These are phyloP conservation scores for Rhynchotus rufescens DNA, from an alignment of 2,797 vertebrate genomes.

Conservation along the genomic window DNA sequence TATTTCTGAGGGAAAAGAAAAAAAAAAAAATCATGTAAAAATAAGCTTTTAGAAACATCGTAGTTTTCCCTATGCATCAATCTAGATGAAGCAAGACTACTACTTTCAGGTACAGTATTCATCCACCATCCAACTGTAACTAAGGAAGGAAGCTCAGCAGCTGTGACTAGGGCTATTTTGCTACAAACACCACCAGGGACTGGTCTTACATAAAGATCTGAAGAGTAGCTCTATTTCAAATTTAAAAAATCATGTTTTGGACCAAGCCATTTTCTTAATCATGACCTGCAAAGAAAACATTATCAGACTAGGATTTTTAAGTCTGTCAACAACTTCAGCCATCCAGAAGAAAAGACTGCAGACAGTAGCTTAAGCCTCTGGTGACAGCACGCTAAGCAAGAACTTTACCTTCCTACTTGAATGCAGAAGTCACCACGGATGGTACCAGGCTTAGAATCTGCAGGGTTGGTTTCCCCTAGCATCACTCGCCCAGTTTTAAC, in stretches of 20 bases:
- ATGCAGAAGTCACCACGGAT: conserved; percentile 96
- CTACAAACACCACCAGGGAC: neutral
- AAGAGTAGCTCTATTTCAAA: neutral
- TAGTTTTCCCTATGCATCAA: neutral
- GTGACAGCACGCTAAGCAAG: neutral
- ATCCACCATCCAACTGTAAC: neutral
- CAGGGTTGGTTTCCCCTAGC: conserved; percentile 93
- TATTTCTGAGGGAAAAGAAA: conserved; percentile 83
- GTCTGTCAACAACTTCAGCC: neutral
- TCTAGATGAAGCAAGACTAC: neutral
- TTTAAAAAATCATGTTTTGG: neutral
- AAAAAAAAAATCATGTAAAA: neutral
- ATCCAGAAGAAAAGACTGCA: neutral
- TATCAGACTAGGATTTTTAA: neutral
- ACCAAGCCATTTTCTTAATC: neutral
- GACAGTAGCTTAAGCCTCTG: fast-evolving
- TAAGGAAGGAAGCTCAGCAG: neutral
- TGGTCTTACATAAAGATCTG: conserved; percentile 24
- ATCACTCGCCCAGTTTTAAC: conserved; percentile 92
- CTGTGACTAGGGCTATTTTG: neutral
- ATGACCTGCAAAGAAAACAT: conserved; percentile 15
- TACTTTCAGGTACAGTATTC: fast-evolving
- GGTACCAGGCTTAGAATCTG: conserved; percentile 92
- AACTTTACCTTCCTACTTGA: conserved; percentile 92
- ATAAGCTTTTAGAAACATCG: neutral